Conservation (phyloP, 2,797 vertebrate genomes). For the Gorsachius magnificus region DNA sequence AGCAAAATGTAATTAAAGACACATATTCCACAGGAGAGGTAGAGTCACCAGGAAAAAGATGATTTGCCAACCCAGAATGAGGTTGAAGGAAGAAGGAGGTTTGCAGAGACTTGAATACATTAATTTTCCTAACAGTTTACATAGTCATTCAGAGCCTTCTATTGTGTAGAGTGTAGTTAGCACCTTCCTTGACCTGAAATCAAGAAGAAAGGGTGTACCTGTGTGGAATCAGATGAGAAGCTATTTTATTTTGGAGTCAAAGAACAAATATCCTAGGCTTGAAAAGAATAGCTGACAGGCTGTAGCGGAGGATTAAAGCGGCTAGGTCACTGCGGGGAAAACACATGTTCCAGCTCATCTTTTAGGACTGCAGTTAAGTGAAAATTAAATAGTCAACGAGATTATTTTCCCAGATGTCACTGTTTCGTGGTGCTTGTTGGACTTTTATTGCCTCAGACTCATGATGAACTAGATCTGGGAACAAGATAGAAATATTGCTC, state of each 20-base stretch:
- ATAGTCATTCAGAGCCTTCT: neutral
- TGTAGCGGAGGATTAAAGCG: neutral
- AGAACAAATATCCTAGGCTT: neutral
- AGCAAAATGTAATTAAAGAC: constrained; percentile 55
- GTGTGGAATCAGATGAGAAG: neutral
- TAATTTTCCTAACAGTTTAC: constrained; percentile 35
- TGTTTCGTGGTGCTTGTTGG: neutral
- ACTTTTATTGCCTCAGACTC: neutral
- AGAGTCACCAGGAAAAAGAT: constrained; percentile 42
- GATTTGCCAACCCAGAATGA: constrained; percentile 30
- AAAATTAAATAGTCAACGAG: neutral
- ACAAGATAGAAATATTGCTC: neutral
- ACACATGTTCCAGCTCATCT: neutral
- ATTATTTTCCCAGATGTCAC: neutral
- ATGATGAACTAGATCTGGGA: neutral
- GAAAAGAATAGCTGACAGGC: neutral
- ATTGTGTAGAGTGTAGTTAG: neutral
- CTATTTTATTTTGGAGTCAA: neutral
- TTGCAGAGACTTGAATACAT: constrained; percentile 34
- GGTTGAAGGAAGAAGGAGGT: constrained; percentile 44
- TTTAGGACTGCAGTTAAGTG: neutral
- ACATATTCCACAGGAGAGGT: neutral
- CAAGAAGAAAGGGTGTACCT: neutral
- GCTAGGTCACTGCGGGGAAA: neutral
- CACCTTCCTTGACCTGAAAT: neutral